Evolutionary conservation across 2,888 invertebrate genomes (phyloP).

Genomic region (Microchrysa polita): DNA sequence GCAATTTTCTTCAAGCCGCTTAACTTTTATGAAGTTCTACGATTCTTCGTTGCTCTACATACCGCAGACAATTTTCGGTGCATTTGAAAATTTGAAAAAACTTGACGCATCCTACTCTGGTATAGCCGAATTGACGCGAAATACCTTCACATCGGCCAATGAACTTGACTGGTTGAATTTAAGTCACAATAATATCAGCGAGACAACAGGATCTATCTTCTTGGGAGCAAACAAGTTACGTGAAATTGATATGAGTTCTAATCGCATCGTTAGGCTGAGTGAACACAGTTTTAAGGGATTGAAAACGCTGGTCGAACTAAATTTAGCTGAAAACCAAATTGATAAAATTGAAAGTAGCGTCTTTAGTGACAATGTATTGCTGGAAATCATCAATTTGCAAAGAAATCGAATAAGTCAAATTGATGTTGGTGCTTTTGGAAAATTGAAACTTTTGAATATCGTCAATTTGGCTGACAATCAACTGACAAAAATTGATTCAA

Average conservation of each 20-base stretch:
- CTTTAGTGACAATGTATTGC: slow-evolving; percentile 59
- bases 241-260: background rate
- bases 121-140: slow-evolving; percentile 13
- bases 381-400: slow-evolving; percentile 59
- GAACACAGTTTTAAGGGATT: slow-evolving; percentile 32
- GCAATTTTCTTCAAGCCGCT: background rate
- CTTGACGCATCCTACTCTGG: slow-evolving; percentile 25
- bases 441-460: slow-evolving; percentile 59
- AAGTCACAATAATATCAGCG: slow-evolving; percentile 7
- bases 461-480: slow-evolving; percentile 60
- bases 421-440: slow-evolving; percentile 59
- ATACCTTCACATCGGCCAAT: slow-evolving; percentile 8
- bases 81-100: background rate
- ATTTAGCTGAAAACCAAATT: slow-evolving; percentile 54
- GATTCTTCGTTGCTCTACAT: slow-evolving; percentile 28
- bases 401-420: slow-evolving; percentile 58
- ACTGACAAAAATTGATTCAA: slow-evolving; percentile 57
- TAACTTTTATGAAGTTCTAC: slow-evolving; percentile 28
- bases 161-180: slow-evolving; percentile 3
- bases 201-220: slow-evolving; percentile 10
- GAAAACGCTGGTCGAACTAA: background rate
- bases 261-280: slow-evolving; percentile 6
- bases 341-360: slow-evolving; percentile 57
- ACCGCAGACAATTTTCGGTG: slow-evolving; percentile 17
- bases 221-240: slow-evolving; percentile 19